phyloP scores from a whole-genome alignment of 1,140 invertebrate genomes.

The Drosophila varians region DNA sequence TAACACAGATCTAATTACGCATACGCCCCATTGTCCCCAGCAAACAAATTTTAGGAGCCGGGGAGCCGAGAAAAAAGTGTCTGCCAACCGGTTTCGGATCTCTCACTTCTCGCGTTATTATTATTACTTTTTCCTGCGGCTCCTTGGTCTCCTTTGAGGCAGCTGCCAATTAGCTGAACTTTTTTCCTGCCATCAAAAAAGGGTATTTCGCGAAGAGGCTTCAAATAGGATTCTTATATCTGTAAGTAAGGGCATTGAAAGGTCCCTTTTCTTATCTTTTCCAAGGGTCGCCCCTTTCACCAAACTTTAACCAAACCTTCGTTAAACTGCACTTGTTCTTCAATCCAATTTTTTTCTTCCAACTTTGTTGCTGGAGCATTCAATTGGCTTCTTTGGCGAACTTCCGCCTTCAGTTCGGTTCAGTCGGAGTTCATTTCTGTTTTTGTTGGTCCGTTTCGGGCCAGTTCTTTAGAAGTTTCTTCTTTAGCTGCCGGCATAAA shows the following conservation, averaged over 20 bases:
- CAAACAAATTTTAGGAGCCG: conserved; percentile 14
- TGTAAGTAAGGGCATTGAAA: conserved; percentile 33
- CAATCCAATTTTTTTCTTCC: conserved; percentile 15
- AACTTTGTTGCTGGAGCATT: conserved; percentile 51
- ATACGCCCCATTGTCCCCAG: conserved; percentile 53
- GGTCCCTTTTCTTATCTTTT: background rate
- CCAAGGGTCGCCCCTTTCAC: conserved; percentile 32
- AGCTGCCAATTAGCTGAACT: conserved; percentile 31
- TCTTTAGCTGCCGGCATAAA: conserved; percentile 57
- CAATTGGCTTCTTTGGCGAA: conserved; percentile 68
- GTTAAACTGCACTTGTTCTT: conserved; percentile 49
- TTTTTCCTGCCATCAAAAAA: conserved; percentile 1
- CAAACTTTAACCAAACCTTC: conserved; percentile 42
- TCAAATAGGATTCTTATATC: background rate
- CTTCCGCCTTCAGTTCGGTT: conserved; percentile 52
- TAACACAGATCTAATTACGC: conserved; percentile 71
- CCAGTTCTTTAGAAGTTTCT: conserved; percentile 52
- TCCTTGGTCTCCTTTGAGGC: conserved; percentile 21
- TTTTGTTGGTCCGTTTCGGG: conserved; percentile 33
- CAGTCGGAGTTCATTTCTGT: conserved; percentile 17
- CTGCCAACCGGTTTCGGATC: conserved; percentile 42
- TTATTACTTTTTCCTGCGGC: background rate
- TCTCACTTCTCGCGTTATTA: conserved; percentile 9
- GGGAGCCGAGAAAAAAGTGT: conserved; percentile 16
- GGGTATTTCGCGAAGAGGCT: background rate